A percentile compares a stretch with the other conserved stretches of the same genome.
These are phyloP conservation scores for Caenorhabditis latens DNA, from an alignment of 1,140 invertebrate genomes.

Conservation along the genomic window DNA sequence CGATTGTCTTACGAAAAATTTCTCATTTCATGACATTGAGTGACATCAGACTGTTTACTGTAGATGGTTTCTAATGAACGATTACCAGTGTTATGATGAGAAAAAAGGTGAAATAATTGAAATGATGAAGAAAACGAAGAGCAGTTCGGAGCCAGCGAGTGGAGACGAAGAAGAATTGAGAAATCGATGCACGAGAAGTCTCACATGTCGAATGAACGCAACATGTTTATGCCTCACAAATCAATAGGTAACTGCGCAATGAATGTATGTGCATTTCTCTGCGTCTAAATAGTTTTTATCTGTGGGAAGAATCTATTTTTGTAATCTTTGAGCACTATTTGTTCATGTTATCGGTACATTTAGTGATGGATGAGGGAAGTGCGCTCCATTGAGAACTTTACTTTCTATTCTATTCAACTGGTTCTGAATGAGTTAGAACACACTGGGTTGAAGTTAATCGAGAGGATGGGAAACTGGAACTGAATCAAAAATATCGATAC, in stretches of 20 bases:
- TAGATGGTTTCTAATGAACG: not conserved
- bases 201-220: slow-evolving; percentile 16
- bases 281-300: not conserved
- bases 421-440: no score
- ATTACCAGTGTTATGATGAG: not conserved
- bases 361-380: no score
- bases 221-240: slow-evolving; percentile 15
- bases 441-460: no score
- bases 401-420: no score
- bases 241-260: slow-evolving; percentile 12
- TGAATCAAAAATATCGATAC: no score
- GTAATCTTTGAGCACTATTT: no score
- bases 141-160: not conserved
- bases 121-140: not conserved
- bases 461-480: no score
- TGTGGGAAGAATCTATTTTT: no score
- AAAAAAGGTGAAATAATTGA: not conserved
- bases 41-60: not conserved
- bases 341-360: no score
- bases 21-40: not conserved
- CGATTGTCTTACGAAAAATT: not conserved
- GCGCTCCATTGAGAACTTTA: no score
- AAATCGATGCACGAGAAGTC: slow-evolving; percentile 3
- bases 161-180: not conserved
- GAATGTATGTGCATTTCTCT: not conserved